Conservation (phyloP, 2,113 vertebrate genomes). For the Saimiri boliviensis region DNA sequence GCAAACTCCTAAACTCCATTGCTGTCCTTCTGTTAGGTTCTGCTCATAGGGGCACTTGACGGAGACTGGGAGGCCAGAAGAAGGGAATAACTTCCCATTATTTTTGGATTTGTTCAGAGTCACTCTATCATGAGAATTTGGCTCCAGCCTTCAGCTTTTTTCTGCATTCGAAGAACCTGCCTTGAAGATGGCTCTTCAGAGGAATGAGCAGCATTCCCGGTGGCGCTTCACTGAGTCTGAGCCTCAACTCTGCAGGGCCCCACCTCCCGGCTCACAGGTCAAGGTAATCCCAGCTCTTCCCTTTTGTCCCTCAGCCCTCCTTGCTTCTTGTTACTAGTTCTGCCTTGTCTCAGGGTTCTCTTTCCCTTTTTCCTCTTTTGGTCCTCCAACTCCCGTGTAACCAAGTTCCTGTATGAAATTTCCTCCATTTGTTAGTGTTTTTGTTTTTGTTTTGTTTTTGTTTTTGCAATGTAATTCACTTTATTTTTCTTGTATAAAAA, state of each 20-base stretch:
- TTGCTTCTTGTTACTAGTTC: not conserved
- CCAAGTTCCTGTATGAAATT: not conserved
- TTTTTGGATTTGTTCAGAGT: not conserved
- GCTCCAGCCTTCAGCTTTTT: not conserved
- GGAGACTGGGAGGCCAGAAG: not conserved
- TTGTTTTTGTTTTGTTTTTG: no score
- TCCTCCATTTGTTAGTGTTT: no score
- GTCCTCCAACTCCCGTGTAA: not conserved
- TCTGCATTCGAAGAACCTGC: not conserved
- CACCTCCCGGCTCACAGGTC: not conserved
- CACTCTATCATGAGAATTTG: not conserved
- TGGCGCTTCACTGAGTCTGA: not conserved
- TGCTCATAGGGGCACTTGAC: not conserved
- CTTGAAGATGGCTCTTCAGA: not conserved
- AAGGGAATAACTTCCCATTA: not conserved
- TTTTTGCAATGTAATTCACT: no score
- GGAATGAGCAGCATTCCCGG: not conserved
- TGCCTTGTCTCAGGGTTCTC: not conserved
- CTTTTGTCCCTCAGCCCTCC: not conserved
- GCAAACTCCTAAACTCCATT: not conserved
- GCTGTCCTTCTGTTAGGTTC: not conserved
- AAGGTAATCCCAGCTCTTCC: not conserved
- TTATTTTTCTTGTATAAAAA: no score
- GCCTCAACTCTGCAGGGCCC: not conserved
- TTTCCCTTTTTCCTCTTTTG: not conserved